These are phyloP conservation scores for Nasonia vitripennis DNA, from an alignment of 1,140 invertebrate genomes.

Conservation along the genomic window DNA sequence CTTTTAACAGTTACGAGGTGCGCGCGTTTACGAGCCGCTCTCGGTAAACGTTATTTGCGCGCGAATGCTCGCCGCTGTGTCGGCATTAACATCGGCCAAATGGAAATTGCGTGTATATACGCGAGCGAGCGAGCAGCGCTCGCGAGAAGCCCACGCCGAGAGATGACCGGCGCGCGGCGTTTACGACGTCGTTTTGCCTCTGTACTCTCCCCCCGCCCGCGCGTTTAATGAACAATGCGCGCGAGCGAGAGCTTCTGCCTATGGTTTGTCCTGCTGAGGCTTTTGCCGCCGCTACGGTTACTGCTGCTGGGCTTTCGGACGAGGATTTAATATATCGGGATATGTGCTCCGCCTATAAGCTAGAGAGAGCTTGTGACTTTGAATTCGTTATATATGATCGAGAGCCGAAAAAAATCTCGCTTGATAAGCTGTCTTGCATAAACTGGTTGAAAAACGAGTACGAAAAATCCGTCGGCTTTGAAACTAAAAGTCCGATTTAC, in stretches of 20 bases:
- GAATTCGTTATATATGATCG: too few relatives aligned
- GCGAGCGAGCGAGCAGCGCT: neutral
- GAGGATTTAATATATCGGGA: neutral
- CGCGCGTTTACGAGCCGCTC: slow-evolving; percentile 64
- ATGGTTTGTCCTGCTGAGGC: neutral
- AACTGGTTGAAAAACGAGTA: too few relatives aligned
- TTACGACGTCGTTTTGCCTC: slow-evolving; percentile 64
- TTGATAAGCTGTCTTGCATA: too few relatives aligned
- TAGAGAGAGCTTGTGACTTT: neutral
- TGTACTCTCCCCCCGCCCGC: neutral
- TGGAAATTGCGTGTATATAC: slow-evolving; percentile 66
- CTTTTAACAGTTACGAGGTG: slow-evolving; percentile 68
- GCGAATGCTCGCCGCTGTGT: slow-evolving; percentile 56
- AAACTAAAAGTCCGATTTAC: neutral
- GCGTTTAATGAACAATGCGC: slow-evolving; percentile 63
- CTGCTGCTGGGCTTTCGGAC: neutral
- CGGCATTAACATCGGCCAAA: slow-evolving; percentile 66
- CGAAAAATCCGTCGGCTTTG: too few relatives aligned
- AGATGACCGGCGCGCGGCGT: slow-evolving; percentile 52
- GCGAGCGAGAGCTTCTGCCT: neutral
- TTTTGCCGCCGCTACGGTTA: neutral
- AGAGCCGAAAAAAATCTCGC: too few relatives aligned
- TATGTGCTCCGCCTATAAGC: neutral
- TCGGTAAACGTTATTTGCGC: slow-evolving; percentile 62
- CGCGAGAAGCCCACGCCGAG: neutral